Percentiles rank a stretch among this genome's conserved stretches.
Conservation (phyloP, 2,888 invertebrate species). For the Drosophila yooni region DNA sequence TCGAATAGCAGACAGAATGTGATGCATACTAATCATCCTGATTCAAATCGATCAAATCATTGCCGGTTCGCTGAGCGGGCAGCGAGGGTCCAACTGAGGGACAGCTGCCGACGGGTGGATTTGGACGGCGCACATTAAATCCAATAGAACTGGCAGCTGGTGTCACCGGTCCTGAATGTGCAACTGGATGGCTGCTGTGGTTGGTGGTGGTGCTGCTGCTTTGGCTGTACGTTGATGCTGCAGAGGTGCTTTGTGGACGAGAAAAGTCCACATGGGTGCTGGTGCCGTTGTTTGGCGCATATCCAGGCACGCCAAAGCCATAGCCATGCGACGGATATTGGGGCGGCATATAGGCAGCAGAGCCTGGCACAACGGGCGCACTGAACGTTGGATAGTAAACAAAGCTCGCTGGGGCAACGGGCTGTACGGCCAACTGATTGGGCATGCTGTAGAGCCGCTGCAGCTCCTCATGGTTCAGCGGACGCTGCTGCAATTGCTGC, state of each 20-base stretch:
- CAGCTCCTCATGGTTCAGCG: constrained; percentile 82
- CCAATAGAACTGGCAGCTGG: constrained; percentile 19
- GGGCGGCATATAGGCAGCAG: constrained; percentile 73
- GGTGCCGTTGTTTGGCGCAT: constrained; percentile 19
- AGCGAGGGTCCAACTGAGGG: constrained; percentile 52
- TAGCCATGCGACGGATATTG: constrained; percentile 71
- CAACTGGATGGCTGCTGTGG: constrained; percentile 28
- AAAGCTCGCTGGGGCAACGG: constrained; percentile 50
- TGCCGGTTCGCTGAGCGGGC: constrained; percentile 59
- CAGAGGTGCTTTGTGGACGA: constrained; percentile 43
- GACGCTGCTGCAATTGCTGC: constrained; percentile 79
- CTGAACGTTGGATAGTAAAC: constrained; percentile 66
- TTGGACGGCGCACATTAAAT: constrained; percentile 34
- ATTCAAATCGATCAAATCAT: constrained; percentile 83
- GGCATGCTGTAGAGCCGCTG: constrained; percentile 84
- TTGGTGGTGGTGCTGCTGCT: constrained; percentile 13
- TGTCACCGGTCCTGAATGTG: constrained; percentile 48
- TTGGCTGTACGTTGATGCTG: constrained; percentile 10
- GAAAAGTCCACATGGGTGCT: constrained; percentile 60
- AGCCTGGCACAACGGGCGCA: constrained; percentile 67
- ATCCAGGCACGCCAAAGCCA: constrained; percentile 57
- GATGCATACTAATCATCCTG: constrained; percentile 84
- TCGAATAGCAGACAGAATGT: neutral
- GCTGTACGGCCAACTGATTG: constrained; percentile 64
- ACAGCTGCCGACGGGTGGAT: constrained; percentile 53